Conservation (phyloP, 2,888 invertebrate species). For the Neria commutata region DNA sequence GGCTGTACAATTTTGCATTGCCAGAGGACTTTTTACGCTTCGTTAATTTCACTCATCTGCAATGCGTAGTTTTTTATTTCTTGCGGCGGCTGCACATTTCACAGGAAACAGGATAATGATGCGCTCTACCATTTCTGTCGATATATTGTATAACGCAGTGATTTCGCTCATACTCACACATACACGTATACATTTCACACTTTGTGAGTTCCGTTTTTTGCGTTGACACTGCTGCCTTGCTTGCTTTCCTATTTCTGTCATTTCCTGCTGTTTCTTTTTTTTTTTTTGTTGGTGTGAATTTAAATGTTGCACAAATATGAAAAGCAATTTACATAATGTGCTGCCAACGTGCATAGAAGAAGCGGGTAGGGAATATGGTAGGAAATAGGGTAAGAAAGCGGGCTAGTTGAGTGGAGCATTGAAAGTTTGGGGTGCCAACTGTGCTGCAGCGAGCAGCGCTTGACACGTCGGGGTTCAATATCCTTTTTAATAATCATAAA, state of each 20-base stretch:
- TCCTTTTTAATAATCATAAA: constrained; percentile 54
- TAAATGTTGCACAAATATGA: constrained; percentile 54
- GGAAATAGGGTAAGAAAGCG: constrained; percentile 25
- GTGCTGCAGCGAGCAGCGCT: no score
- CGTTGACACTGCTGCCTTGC: background rate
- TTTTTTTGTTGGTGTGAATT: constrained; percentile 40
- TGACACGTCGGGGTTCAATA: constrained; percentile 50
- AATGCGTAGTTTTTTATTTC: background rate
- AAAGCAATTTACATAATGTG: constrained; percentile 53
- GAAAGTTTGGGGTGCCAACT: constrained; percentile 34
- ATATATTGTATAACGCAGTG: constrained; percentile 35
- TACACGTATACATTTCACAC: no score
- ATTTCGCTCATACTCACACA: background rate
- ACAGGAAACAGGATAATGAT: constrained; percentile 5
- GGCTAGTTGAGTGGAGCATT: background rate
- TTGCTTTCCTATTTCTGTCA: background rate
- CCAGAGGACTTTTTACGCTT: constrained; percentile 48
- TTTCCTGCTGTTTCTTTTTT: background rate
- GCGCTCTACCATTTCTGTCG: background rate
- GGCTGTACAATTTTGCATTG: background rate
- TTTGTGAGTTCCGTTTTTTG: background rate
- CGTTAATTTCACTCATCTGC: constrained; percentile 45
- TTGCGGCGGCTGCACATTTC: constrained; percentile 7
- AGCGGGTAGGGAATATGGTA: constrained; percentile 42
- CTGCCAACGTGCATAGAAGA: constrained; percentile 49